Evolutionary conservation across 2,113 vertebrate species (phyloP).

Genomic region (Lycaon pictus): DNA sequence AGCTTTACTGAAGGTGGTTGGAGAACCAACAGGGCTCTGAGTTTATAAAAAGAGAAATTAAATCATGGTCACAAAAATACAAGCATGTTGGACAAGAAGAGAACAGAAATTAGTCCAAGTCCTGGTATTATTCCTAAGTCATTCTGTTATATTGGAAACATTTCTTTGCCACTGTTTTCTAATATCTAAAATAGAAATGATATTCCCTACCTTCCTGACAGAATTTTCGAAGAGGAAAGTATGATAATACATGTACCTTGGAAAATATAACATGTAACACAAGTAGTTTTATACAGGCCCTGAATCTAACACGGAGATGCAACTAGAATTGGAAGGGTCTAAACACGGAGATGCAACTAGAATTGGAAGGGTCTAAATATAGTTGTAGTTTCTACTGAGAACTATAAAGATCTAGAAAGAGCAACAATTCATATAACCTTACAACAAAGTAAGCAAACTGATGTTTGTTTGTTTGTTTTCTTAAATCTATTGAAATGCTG

Average conservation of each 20-base stretch:
- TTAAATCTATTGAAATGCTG: neutral
- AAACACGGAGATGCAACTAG: neutral
- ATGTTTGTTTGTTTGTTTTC: too few relatives aligned
- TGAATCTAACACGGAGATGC: neutral
- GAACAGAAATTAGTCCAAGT: neutral
- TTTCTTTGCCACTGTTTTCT: neutral
- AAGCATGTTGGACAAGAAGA: neutral
- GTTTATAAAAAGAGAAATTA: neutral
- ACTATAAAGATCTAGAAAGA: neutral
- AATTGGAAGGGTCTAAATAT: neutral
- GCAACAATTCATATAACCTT: accelerated
- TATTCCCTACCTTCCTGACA: neutral
- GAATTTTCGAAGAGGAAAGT: neutral
- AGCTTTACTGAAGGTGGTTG: neutral
- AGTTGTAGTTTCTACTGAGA: neutral
- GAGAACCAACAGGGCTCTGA: neutral
- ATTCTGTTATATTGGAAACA: neutral
- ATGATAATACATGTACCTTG: neutral
- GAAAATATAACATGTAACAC: conserved; percentile 5
- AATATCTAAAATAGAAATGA: neutral
- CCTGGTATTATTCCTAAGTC: neutral
- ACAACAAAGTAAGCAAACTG: neutral
- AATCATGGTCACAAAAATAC: neutral
- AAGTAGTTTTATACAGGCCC: neutral
- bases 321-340: neutral